Base-by-base conservation (phyloP, 1,140 invertebrate genomes). In the Drosophila ficusphila region DNA sequence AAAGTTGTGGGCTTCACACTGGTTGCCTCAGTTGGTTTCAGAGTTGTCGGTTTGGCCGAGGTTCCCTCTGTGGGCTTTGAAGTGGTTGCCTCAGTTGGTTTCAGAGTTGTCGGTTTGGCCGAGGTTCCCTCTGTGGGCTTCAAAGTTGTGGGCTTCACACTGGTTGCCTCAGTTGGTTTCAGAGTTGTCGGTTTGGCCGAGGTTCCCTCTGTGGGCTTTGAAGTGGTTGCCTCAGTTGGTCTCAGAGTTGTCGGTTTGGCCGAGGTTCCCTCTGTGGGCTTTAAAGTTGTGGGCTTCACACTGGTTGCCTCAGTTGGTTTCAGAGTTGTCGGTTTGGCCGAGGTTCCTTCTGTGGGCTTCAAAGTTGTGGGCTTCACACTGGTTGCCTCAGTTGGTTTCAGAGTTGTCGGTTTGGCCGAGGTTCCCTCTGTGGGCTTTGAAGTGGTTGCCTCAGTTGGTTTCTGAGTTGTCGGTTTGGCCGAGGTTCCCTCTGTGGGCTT, bases 1-100 rank as follows among this genome's bases (percentile, higher is more conserved):
- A 14, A 7, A 9, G 48, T 29, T 1, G 56, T 60, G 0, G 33
- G 18, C 12, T 57, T 38, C 3, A 4, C 3, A 11, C 42, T 47
- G 2, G 54, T 56, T 6, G 23, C 9, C 7, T 56, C 53, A 3
- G 53, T 56, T 5, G 53, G 9, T 11, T 47, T 47, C 4, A 19
- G 33, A 21, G 56, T 60, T 3, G 56, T 60, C 0, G 23, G 19
- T 23, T 58, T 18, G 0, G 14, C 34, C 1, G 54, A 29, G 6
- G 23, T 11, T 2, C 18, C 18, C 2, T 8, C 4, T 3, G 39
- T 56, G n/a, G n/a, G n/a, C n/a, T n/a, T n/a, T n/a, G n/a, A n/a
- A n/a, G n/a, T n/a, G 0, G 52, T 44, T 3, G 16, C 1, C 4
- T 34, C 27, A 0, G 52, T 42, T 3, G 39, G 27, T 21, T 34